Conservation (phyloP, 1,140 invertebrate species). For the Stegodyphus dumicola region DNA sequence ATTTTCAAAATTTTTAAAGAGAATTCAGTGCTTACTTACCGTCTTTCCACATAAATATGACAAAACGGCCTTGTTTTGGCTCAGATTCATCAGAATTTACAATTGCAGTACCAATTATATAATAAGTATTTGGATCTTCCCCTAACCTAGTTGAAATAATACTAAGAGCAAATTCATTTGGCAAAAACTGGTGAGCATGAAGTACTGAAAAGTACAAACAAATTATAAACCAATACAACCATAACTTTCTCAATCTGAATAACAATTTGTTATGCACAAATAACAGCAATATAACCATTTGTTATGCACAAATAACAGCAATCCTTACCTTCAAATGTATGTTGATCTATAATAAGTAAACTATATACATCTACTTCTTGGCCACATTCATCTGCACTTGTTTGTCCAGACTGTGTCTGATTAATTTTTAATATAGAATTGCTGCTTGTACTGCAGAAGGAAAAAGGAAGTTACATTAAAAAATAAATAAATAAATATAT, state of each 20-base stretch:
- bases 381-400: conserved; percentile 70
- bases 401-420: not conserved
- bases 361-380: conserved; percentile 93
- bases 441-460: conserved; percentile 13
- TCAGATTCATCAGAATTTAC: conserved; percentile 95
- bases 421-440: conserved; percentile 60
- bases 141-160: conserved; percentile 90
- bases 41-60: conserved; percentile 92
- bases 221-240: not conserved
- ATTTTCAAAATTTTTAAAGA: not conserved
- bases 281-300: not conserved
- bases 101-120: conserved; percentile 92
- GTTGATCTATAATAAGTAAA: conserved; percentile 93
- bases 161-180: conserved; percentile 88
- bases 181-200: conserved; percentile 91
- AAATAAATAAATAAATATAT: too few species aligned
- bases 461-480: not conserved
- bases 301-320: not conserved
- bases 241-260: not conserved
- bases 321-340: conserved; percentile 86
- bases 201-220: conserved; percentile 73
- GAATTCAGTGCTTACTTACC: conserved; percentile 68
- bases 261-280: not conserved
- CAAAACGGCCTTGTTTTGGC: conserved; percentile 87
- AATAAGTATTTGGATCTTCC: conserved; percentile 92